Evolutionary conservation across 2,888 invertebrate genomes (phyloP).

Genomic region (Cynaeus angustus): DNA sequence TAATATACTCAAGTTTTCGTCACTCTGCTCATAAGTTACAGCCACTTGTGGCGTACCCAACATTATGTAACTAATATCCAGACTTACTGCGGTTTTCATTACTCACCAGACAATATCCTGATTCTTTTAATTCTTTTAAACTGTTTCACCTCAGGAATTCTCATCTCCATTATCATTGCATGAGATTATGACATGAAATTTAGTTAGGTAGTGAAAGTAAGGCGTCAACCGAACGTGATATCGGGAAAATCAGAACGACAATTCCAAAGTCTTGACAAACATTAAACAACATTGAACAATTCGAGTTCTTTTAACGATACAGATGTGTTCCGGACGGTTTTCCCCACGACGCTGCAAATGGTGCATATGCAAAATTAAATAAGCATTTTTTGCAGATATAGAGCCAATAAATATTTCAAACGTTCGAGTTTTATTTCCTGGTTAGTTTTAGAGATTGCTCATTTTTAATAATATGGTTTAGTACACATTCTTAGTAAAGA

Average conservation of each 20-base stretch:
- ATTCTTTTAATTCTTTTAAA: conserved; percentile 6
- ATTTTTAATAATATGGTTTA: too few relatives aligned
- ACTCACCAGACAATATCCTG: conserved; percentile 35
- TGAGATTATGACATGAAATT: conserved; percentile 26
- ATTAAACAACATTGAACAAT: conserved; percentile 12
- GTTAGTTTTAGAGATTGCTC: too few relatives aligned
- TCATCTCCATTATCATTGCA: conserved; percentile 24
- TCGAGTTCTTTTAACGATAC: background rate
- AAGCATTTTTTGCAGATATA: too few relatives aligned
- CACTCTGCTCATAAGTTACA: conserved; percentile 30
- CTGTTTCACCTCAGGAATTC: conserved; percentile 33
- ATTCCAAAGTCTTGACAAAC: conserved; percentile 37
- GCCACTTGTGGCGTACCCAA: background rate
- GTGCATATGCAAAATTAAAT: too few relatives aligned
- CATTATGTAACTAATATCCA: too few relatives aligned
- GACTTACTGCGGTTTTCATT: conserved; percentile 9
- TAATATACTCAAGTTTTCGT: conserved; percentile 16
- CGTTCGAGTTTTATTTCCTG: too few relatives aligned
- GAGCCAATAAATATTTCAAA: too few relatives aligned
- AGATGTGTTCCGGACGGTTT: conserved; percentile 10
- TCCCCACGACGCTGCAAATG: conserved; percentile 23
- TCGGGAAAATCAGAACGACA: conserved; percentile 29
- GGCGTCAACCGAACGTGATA: conserved; percentile 18
- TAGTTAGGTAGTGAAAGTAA: conserved; percentile 25
- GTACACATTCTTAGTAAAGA: too few relatives aligned